These are phyloP conservation scores for Drepanosiphum platanoidis DNA, from an alignment of 2,888 invertebrate species.

Conservation along the genomic window DNA sequence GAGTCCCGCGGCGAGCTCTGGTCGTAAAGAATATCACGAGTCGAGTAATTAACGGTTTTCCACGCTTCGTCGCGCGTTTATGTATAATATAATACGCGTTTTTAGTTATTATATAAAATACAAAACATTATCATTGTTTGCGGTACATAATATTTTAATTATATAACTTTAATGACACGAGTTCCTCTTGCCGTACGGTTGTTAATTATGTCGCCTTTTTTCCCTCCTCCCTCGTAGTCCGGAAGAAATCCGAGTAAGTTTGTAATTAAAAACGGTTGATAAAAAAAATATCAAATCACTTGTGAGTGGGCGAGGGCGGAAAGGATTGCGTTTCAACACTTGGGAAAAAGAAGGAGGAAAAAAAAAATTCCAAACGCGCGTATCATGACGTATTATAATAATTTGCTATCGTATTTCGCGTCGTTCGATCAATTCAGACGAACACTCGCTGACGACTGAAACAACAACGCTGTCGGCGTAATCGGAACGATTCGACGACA, in stretches of 20 bases:
- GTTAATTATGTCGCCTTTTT: not conserved
- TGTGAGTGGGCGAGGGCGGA: not conserved
- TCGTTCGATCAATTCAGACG: not conserved
- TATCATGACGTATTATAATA: too few species aligned
- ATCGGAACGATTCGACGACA: too few species aligned
- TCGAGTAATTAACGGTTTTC: too few species aligned
- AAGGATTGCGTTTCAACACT: not conserved
- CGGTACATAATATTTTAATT: not conserved
- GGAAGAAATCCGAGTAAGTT: not conserved
- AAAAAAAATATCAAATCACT: not conserved
- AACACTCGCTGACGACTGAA: not conserved
- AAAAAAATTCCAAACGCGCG: too few species aligned
- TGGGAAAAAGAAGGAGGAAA: not conserved
- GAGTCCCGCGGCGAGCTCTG: too few species aligned
- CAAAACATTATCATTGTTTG: not conserved
- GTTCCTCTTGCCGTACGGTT: not conserved
- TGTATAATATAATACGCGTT: too few species aligned
- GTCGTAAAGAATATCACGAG: too few species aligned
- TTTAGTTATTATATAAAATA: too few species aligned
- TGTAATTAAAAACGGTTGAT: not conserved
- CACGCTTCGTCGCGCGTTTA: too few species aligned
- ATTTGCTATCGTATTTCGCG: not conserved
- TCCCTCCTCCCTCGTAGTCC: too few species aligned
- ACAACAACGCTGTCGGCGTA: too few species aligned
- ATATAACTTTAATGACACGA: not conserved